Percentiles rank a stretch among this genome's conserved stretches.
phyloP scores from a whole-genome alignment of 2,113 vertebrate species.

The Sclerurus mexicanus region DNA sequence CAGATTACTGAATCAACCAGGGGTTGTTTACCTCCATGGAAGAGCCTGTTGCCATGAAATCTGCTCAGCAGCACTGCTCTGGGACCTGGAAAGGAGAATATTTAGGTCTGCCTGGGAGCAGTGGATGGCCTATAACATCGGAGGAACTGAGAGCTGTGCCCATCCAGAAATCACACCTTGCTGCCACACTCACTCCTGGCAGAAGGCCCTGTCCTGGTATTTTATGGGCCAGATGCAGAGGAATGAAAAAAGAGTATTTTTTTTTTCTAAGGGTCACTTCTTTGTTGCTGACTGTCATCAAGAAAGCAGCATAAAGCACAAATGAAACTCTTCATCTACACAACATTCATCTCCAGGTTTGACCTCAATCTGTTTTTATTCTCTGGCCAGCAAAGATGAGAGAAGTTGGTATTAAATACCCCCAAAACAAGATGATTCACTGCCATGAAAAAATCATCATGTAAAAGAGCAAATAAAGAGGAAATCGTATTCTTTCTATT shows the following conservation, averaged over 20 bases:
- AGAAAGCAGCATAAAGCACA: not conserved
- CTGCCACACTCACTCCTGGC: not conserved
- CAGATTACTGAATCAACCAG: not conserved
- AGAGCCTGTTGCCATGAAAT: not conserved
- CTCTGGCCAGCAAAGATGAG: not conserved
- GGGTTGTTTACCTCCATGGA: slow-evolving; percentile 5
- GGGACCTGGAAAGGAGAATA: not conserved
- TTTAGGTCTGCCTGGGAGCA: not conserved
- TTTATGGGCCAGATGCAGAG: not conserved
- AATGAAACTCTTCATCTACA: not conserved
- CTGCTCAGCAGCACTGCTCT: not conserved
- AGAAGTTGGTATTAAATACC: not conserved
- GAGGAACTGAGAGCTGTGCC: not conserved
- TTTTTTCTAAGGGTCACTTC: not conserved
- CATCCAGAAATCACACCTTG: not conserved
- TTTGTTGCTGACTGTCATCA: not conserved
- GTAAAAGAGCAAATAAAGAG: not conserved
- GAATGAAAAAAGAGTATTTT: not conserved
- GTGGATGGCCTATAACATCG: not conserved
- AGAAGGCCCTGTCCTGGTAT: not conserved
- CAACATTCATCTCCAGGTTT: not conserved
- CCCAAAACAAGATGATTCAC: not conserved
- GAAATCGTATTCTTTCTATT: not conserved
- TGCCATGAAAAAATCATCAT: not conserved
- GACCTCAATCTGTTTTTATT: not conserved